Conservation (phyloP, 2,113 vertebrate species). For the Leptosomus discolor region DNA sequence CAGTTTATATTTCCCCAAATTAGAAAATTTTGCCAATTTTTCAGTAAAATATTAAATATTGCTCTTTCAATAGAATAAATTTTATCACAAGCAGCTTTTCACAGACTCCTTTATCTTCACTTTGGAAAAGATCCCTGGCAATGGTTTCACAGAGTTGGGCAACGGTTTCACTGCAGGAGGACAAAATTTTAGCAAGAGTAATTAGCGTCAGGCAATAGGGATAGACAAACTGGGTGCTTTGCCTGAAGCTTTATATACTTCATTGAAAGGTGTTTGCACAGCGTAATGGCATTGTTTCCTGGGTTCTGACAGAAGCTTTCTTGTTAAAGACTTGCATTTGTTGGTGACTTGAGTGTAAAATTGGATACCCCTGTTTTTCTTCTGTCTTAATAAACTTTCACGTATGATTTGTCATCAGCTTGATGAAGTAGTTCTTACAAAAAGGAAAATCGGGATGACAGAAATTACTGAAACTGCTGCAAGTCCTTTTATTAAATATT, state of each 20-base stretch:
- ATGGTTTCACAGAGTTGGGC: background rate
- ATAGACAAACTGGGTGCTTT: background rate
- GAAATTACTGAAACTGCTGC: background rate
- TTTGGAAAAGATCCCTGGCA: background rate
- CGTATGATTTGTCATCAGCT: background rate
- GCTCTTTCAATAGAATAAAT: background rate
- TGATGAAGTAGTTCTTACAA: background rate
- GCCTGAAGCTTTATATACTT: background rate
- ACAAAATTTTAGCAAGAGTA: background rate
- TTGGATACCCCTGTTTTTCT: background rate
- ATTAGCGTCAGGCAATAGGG: background rate
- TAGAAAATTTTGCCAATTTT: background rate
- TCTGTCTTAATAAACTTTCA: slow-evolving; percentile 53
- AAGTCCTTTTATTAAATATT: background rate
- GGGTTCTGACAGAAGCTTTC: background rate
- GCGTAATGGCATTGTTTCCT: background rate
- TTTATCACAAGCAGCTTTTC: background rate
- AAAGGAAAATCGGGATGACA: background rate
- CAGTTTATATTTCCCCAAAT: background rate
- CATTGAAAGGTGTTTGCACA: background rate
- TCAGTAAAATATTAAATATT: background rate
- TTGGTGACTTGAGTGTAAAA: background rate
- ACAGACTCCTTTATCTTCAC: background rate
- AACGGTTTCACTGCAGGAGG: background rate
- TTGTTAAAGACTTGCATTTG: background rate